phyloP scores from a whole-genome alignment of 2,113 vertebrate genomes.

The Vombatus ursinus region DNA sequence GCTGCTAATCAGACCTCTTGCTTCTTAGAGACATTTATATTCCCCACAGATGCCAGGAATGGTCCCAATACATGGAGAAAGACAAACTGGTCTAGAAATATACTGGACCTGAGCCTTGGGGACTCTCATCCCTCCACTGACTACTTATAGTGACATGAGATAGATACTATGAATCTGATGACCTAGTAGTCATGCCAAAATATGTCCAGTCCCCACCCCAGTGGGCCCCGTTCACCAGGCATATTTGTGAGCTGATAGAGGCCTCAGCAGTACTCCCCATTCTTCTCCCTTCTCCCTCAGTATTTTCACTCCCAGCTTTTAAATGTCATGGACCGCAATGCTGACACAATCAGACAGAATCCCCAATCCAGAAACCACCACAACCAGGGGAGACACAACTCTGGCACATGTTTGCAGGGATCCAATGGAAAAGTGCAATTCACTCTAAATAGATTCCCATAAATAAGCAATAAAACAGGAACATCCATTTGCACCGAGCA shows the following conservation, averaged over 20 bases:
- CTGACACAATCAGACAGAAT: slow-evolving; percentile 71
- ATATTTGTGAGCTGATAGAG: background rate
- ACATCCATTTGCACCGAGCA: slow-evolving; percentile 67
- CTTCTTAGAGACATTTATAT: background rate
- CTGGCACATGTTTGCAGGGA: background rate
- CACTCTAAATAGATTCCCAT: slow-evolving; percentile 76
- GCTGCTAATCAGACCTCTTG: background rate
- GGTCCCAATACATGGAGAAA: background rate
- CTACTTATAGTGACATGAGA: background rate
- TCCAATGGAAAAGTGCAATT: slow-evolving; percentile 71
- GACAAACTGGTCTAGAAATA: background rate
- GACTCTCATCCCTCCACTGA: background rate
- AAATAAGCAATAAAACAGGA: slow-evolving; percentile 77
- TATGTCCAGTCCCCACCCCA: background rate
- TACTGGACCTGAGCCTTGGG: background rate
- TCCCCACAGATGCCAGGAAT: background rate
- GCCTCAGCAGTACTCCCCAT: background rate
- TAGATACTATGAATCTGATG: background rate
- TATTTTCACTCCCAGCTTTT: slow-evolving; percentile 32
- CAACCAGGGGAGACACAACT: slow-evolving; percentile 65
- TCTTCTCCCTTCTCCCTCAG: slow-evolving; percentile 41
- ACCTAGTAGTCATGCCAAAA: background rate
- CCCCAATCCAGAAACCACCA: slow-evolving; percentile 66
- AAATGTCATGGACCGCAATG: slow-evolving; percentile 42
- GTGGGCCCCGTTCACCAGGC: accelerated